Conservation (phyloP, 2,113 vertebrate genomes). For the Phyllostomus discolor region DNA sequence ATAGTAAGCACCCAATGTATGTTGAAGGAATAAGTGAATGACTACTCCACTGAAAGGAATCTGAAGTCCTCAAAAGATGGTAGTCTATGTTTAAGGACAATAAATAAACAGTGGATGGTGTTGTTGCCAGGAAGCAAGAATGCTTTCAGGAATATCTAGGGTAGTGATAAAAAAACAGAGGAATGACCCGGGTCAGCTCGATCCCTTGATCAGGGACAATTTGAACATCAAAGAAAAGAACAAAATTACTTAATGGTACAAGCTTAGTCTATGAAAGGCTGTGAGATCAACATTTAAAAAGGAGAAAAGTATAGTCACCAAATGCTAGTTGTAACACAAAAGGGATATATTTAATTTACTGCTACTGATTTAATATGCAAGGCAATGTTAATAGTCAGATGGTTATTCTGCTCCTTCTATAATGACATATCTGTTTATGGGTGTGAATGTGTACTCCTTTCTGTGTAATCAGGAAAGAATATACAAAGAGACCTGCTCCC, state of each 20-base stretch:
- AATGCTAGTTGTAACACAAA: constrained; percentile 28
- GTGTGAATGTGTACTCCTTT: background rate
- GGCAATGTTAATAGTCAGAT: background rate
- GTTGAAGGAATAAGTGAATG: constrained; percentile 21
- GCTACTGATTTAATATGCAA: constrained; percentile 21
- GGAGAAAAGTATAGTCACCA: constrained; percentile 15
- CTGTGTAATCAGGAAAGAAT: constrained; percentile 23
- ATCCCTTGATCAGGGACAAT: background rate
- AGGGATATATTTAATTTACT: background rate
- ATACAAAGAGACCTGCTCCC: background rate
- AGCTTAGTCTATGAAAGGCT: background rate
- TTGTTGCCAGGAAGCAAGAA: background rate
- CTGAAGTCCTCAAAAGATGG: background rate
- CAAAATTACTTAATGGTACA: background rate
- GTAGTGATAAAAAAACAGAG: background rate
- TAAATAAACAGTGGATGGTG: background rate
- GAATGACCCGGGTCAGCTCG: background rate
- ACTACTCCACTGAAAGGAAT: background rate
- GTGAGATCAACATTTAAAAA: background rate
- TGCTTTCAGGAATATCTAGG: background rate
- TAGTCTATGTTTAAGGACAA: background rate
- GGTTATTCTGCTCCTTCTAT: background rate
- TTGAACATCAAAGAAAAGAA: constrained; percentile 29
- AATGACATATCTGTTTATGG: constrained; percentile 1
- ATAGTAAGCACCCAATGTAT: background rate